Conservation (phyloP, 2,113 vertebrate genomes). For the Cephalopholis sonnerati region DNA sequence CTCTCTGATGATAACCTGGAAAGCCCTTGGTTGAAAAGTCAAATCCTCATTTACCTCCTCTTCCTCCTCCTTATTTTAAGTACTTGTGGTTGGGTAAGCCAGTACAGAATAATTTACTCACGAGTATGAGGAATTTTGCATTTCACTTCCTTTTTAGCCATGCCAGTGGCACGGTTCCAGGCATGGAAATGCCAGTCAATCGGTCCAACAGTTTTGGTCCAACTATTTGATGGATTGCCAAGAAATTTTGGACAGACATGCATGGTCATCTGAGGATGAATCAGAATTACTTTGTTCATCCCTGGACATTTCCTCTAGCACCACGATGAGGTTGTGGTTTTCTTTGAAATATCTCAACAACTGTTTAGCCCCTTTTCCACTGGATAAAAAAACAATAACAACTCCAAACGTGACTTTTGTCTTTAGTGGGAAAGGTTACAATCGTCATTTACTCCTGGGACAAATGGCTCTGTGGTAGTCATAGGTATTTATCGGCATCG, state of each 20-base stretch:
- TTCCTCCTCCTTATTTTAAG: conserved; percentile 1
- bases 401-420: too few relatives aligned
- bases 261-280: neutral
- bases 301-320: neutral
- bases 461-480: too few relatives aligned
- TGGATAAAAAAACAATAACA: too few relatives aligned
- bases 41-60: conserved; percentile 26
- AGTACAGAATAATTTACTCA: conserved; percentile 16
- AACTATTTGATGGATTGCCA: neutral
- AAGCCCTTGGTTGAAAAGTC: conserved; percentile 32
- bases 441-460: too few relatives aligned
- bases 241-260: neutral
- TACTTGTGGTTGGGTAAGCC: conserved; percentile 4
- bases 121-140: neutral
- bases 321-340: neutral
- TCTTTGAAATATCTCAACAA: neutral
- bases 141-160: neutral
- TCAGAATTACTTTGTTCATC: neutral
- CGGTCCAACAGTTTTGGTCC: neutral
- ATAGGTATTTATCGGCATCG: too few relatives aligned
- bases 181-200: neutral
- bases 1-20: conserved; percentile 17
- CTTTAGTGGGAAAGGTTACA: too few relatives aligned
- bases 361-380: neutral
- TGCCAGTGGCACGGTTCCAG: neutral